Evolutionary conservation across 2,888 invertebrate genomes (phyloP), one percentile per base, ranked within the genome.

Genomic region (Gortyna flavago): DNA sequence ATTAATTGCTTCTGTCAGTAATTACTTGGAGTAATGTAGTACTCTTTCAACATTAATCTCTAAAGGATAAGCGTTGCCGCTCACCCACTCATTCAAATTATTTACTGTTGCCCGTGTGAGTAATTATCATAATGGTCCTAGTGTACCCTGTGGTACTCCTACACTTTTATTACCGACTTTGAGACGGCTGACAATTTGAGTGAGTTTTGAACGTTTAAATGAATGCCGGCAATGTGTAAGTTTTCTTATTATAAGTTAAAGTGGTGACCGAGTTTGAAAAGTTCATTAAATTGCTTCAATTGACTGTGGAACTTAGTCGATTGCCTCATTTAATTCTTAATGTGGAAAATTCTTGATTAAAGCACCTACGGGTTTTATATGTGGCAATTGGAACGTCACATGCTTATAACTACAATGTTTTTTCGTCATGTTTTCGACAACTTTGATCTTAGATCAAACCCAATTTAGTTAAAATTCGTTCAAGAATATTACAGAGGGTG

Each of bases 1-100:
- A 90, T 89, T 91, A 90, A 91, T 91, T 90, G 88, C 89, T 88
- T 86, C 86, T 87, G 87, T 85, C 85, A 84, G 86, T 87, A 90
- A 89, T 91, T 88, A 91, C 90, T 89, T 84, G 72, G 87, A 89
- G 88, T 88, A 90, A 90, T 89, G 84, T 87, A 88, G 84, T 86
- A 87, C 88, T 88, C 89, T 90, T 90, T 89, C 86, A 88, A 86
- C 85, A 88, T 90, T 88, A 89, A 90, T 89, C 90, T 90, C 87
- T 75, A 80, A 84, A 88, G 87, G 89, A 88, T 88, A 89, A 87
- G 86, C 89, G 86, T 86, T 86, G 75, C 80, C 85, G 83, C 85
- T 83, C 81, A 84, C 81, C 83, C 88, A 86, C 89, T 89, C 79
- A 81, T 85, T 81, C 72, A 89, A 87, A 87, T 89, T 77, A 85